Base-by-base conservation (phyloP, 2,113 vertebrate genomes). In the Corythoichthys intestinalis region DNA sequence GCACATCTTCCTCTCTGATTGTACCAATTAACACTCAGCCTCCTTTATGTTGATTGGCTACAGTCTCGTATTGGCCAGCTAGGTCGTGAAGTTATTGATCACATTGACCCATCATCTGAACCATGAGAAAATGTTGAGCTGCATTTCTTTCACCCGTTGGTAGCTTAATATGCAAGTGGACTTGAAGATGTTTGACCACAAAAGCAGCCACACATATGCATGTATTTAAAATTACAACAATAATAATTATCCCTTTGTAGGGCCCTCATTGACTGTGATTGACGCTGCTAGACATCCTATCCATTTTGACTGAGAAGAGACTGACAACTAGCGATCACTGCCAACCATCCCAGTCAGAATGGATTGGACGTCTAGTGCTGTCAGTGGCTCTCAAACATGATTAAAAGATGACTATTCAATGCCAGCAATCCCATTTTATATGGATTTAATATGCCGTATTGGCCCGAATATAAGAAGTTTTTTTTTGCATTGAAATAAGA, bases 31-130 rank as follows among this genome's bases (percentile, higher is more conserved):
- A 90, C 86, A 88, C 81, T 83, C 76, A 79, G 78, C 74, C 77
- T 79, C 85, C 80, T 82, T 88, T 85, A 85, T 82, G 89, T 91
- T 86, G 88, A 90, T 90, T 89, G 71, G 78, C 68, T 82, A 83
- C 80, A 65, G 82, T 86, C 82, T 86, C 67, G 63, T 88, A 89
- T 89, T 73, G 87, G 85, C 76, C 77, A 71, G 78, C 84, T 88
- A 76, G 83, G 76, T 85, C 78, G 71, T 87, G 82, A 86, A 66
- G 68, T 68, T 81, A 91, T 91, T 88, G 89, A 91, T 91, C 83
- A 83, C 75, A 84, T 86, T 84, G 87, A 88, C 82, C 83, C 80
- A 70, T 47, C 72, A 80, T 84, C 81, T 82, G 78, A 89, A 83
- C 84, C 80, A 89, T 85, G 81, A 83, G 82, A 88, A 86, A 87